A percentile compares a stretch with the other conserved stretches of the same genome.
phyloP scores from a whole-genome alignment of 1,140 invertebrate genomes.

The Hylyphantes graminicola region DNA sequence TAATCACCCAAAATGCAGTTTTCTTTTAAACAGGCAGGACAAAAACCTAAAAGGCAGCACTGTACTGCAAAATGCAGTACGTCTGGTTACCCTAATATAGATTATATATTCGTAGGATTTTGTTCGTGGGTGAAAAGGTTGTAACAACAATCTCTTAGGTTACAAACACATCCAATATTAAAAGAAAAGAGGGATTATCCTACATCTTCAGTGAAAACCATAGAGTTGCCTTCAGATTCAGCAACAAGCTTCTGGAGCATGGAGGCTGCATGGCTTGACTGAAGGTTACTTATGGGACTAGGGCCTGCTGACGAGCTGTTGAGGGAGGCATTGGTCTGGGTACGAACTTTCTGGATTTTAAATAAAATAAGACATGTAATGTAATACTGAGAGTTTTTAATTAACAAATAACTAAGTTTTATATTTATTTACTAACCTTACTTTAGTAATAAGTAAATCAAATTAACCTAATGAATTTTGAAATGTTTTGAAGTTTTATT shows the following conservation, averaged over 20 bases:
- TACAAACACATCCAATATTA: not conserved
- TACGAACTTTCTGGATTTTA: constrained; percentile 34
- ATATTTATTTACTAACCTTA: not conserved
- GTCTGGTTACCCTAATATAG: too few relatives aligned
- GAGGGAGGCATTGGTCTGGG: constrained; percentile 40
- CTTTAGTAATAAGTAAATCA: too few relatives aligned
- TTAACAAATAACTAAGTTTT: not conserved
- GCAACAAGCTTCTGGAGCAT: constrained; percentile 93
- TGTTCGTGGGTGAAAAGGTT: too few relatives aligned
- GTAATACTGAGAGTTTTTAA: not conserved
- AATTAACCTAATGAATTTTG: too few relatives aligned
- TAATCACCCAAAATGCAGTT: too few relatives aligned
- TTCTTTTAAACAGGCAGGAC: too few relatives aligned
- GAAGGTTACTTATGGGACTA: constrained; percentile 74
- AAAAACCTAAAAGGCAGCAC: too few relatives aligned
- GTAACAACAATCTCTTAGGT: too few relatives aligned
- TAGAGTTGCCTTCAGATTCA: constrained; percentile 79
- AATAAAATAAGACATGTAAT: constrained; percentile 13
- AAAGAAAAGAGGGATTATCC: not conserved
- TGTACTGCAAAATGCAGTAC: too few relatives aligned
- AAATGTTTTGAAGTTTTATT: too few relatives aligned
- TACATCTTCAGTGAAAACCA: constrained; percentile 71
- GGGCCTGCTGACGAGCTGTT: constrained; percentile 65
- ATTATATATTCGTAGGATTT: too few relatives aligned
- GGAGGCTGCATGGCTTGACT: constrained; percentile 77